phyloP scores from a whole-genome alignment of 2,797 vertebrate genomes.

The Aratinga solstitialis region DNA sequence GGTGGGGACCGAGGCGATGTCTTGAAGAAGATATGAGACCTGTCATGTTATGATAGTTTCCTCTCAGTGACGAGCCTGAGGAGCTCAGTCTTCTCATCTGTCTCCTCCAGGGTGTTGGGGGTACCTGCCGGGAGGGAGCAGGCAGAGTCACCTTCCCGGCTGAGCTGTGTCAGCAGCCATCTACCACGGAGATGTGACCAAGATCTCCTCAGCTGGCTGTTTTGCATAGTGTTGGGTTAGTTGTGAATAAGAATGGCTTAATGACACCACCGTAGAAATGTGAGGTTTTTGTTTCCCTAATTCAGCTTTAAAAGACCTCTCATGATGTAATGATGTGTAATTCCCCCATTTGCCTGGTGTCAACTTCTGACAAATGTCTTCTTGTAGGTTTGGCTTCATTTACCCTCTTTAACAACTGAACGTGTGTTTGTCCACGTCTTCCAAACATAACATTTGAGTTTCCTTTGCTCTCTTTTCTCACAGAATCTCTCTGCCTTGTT shows the following conservation, averaged over 20 bases:
- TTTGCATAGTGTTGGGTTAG: background rate
- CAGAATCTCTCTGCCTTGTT: background rate
- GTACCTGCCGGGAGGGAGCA: rapidly evolving
- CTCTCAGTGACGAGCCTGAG: background rate
- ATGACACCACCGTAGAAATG: rapidly evolving
- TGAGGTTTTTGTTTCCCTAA: background rate
- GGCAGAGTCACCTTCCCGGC: background rate
- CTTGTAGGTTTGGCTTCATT: background rate
- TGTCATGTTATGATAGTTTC: background rate
- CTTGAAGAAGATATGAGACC: background rate
- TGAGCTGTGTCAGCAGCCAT: background rate
- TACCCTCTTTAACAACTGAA: background rate
- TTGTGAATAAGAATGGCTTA: background rate
- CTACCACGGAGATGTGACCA: background rate
- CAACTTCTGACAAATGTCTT: background rate
- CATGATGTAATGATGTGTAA: rapidly evolving
- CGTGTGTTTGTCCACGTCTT: rapidly evolving
- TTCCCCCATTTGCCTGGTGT: background rate
- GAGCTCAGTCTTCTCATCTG: background rate
- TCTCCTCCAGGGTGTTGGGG: background rate
- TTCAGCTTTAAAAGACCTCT: background rate
- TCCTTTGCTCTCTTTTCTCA: background rate
- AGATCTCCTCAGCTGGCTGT: background rate
- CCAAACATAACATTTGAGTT: background rate
- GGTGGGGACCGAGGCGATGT: rapidly evolving